Base-by-base conservation (phyloP, 1,140 invertebrate species). In the Diachasmimorpha longicaudata region DNA sequence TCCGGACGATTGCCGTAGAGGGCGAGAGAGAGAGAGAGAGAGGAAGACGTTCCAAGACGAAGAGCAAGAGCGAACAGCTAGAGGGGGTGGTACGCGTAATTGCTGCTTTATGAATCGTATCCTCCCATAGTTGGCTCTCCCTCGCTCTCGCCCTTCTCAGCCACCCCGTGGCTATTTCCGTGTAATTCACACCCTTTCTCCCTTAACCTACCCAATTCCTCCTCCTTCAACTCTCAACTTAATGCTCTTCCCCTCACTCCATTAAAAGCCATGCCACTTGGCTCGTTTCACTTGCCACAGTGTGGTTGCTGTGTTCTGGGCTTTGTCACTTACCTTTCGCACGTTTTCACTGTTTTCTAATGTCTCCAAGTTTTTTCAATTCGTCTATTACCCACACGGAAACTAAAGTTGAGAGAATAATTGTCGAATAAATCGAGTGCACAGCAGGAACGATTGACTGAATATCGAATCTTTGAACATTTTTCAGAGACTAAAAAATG, bases 61-160 rank as follows among this genome's bases (percentile, higher is more conserved):
- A 63, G 42, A 19, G n/a, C 36, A 16, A 37, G 68, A 44, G 8
- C 13, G 39, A 25, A 70, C 44, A 52, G 36, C 25, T 23, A 76
- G 52, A 46, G 72, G 69, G 13, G 37, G 70, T 58, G 52, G 76
- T 72, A 78, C 71, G 84, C 81, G 80, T 88, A 88, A 89, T 88
- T 86, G 86, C 82, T 81, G 82, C 79, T 88, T 88, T 88, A 88
- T 88, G 87, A 89, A 86, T 88, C 86, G 87, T 88, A 85, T 84
- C 85, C 82, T 80, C 70, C 79, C 69, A 71, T 6, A 31, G 31
- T 31, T 31, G 31, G 31, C 58, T 36, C 52, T 21, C 75, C 63
- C 72, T 39, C 37, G n/a, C 67, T 77, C 73, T 66, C 71, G 44
- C 63, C 66, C 72, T 76, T 74, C 68, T 80, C 72, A 66, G 67